phyloP scores from a whole-genome alignment of 2,113 vertebrate genomes.

The Salvelinus fontinalis region DNA sequence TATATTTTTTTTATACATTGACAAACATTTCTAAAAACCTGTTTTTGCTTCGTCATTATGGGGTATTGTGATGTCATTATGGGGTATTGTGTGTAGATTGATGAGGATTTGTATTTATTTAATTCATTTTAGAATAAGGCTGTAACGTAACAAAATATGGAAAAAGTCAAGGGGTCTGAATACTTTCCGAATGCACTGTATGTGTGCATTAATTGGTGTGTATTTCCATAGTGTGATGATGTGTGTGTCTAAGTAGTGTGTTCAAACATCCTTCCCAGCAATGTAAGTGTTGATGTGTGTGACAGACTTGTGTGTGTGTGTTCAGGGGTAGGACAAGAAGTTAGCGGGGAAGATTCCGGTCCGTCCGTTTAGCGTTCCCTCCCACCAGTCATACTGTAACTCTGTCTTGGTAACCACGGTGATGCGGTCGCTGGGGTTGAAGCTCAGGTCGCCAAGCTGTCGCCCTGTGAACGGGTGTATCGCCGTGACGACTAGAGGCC shows the following conservation, averaged over 20 bases:
- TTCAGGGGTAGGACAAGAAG: constrained; percentile 77
- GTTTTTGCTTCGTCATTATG: too few relatives aligned
- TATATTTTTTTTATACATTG: too few relatives aligned
- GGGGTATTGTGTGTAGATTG: too few relatives aligned
- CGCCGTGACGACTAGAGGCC: constrained; percentile 74
- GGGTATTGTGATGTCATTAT: too few relatives aligned
- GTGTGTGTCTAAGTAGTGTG: background rate
- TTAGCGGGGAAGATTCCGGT: constrained; percentile 96
- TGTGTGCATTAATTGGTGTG: too few relatives aligned
- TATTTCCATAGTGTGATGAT: too few relatives aligned
- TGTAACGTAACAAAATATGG: background rate
- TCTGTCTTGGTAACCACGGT: constrained; percentile 84
- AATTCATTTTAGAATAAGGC: too few relatives aligned
- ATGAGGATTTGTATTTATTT: too few relatives aligned
- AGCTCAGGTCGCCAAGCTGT: constrained; percentile 89
- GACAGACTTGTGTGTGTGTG: background rate
- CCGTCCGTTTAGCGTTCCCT: constrained; percentile 77
- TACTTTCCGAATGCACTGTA: too few relatives aligned
- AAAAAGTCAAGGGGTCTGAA: too few relatives aligned
- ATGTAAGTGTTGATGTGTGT: background rate
- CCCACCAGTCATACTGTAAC: constrained; percentile 97
- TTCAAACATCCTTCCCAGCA: background rate
- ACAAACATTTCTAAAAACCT: too few relatives aligned
- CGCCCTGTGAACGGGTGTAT: constrained; percentile 84
- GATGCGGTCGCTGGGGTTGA: constrained; percentile 86